A percentile compares a stretch with the other conserved stretches of the same genome.
Evolutionary conservation across 2,888 invertebrate genomes (phyloP).

Genomic region (Halictus ligatus): DNA sequence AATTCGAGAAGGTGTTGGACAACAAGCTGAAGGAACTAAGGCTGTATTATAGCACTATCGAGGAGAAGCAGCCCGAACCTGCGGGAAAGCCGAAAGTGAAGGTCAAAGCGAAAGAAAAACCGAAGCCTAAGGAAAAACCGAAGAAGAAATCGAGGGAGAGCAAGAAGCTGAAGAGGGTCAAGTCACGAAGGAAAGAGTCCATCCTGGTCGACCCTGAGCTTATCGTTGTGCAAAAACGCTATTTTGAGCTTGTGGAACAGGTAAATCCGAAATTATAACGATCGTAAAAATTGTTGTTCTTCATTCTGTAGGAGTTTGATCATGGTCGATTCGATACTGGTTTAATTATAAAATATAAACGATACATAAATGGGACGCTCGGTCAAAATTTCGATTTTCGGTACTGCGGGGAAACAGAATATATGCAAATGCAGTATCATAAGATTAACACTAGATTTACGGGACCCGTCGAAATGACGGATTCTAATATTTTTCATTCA

Average conservation of each 20-base stretch:
- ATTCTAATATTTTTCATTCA: too few relatives aligned
- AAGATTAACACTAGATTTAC: too few relatives aligned
- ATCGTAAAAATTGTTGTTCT: not conserved
- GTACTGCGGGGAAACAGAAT: too few relatives aligned
- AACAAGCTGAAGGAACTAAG: constrained; percentile 75
- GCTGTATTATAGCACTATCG: constrained; percentile 18
- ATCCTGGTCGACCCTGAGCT: not conserved
- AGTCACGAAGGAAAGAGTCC: not conserved
- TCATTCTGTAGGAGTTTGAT: too few relatives aligned
- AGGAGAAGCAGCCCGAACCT: not conserved
- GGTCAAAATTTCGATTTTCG: too few relatives aligned
- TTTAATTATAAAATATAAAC: too few relatives aligned
- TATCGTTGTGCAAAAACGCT: not conserved
- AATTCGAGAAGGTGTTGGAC: constrained; percentile 76
- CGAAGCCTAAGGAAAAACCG: constrained; percentile 5
- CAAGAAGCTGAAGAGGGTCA: constrained; percentile 4
- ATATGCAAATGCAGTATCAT: too few relatives aligned
- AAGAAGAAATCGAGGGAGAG: not conserved
- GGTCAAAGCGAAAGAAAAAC: constrained; percentile 6
- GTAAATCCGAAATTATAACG: constrained; percentile 22
- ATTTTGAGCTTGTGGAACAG: constrained; percentile 24
- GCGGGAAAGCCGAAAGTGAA: constrained; percentile 20
- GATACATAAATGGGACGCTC: too few relatives aligned
- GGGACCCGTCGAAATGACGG: too few relatives aligned
- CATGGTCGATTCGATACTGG: too few relatives aligned